Evolutionary conservation across 2,113 vertebrate species (phyloP), one percentile per base, ranked within the genome.

Genomic region (Ondatra zibethicus): DNA sequence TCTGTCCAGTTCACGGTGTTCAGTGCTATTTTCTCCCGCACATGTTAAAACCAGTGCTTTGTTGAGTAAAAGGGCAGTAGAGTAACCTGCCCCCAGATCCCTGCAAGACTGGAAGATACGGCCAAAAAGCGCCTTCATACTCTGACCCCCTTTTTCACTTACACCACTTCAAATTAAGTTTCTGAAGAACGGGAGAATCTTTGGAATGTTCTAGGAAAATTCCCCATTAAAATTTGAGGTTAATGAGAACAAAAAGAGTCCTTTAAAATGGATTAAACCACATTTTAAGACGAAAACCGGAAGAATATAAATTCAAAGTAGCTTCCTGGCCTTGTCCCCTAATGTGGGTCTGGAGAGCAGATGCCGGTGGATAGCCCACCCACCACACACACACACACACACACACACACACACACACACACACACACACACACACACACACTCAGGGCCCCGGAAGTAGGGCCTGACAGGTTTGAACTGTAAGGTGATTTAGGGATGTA

Each of bases 131-230:
- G 65, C n/a, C 39, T 36, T 68, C 80, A 45, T 39, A 7, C 72
- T 94, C 89, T 16, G n/a, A 95, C 84, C 4, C 55, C n/a, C 88
- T 31, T 66, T 95, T 66, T 96, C 45, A 55, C 89, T 91, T 80
- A 70, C 19, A 33, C 73, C 55, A 58, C 78, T 96, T 87, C 61
- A 88, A 88, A 72, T 70, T 72, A 66, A 85, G 66, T 86, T 95
- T 97, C 88, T 89, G 61, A 92, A 92, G 58, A 92, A 92, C 63
- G 45, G 85, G 70, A 80, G 33, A 92, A 78, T 89, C 92, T 93
- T 94, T 92, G 70, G 58, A 88, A 94, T 92, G 88, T n/a, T 72
- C 78, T 82, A 81, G 86, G 90, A 93, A 95, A 93, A 93, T 65
- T 93, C 73, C 68, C 65, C 47, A 92, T 89, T 47, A 90, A 82